These are phyloP conservation scores for Theretra japonica DNA, from an alignment of 2,888 invertebrate species.

Conservation along the genomic window DNA sequence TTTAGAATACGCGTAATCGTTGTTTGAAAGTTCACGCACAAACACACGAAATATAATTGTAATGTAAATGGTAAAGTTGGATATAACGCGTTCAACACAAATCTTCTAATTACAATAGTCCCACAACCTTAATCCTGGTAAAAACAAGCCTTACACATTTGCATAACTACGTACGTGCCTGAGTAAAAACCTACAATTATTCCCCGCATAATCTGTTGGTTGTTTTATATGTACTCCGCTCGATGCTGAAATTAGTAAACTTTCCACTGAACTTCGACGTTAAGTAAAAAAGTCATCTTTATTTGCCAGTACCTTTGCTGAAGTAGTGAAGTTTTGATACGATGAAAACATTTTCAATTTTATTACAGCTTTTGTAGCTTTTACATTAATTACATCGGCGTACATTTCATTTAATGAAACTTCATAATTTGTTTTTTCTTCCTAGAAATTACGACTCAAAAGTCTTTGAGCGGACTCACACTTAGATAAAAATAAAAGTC, in stretches of 20 bases:
- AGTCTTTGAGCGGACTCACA: slow-evolving; percentile 1
- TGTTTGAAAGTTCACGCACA: slow-evolving; percentile 29
- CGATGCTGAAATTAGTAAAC: slow-evolving; percentile 52
- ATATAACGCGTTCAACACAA: slow-evolving; percentile 60
- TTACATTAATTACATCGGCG: slow-evolving; percentile 48
- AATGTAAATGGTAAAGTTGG: slow-evolving; percentile 49
- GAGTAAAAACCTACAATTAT: slow-evolving; percentile 39
- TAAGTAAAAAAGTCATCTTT: slow-evolving; percentile 48
- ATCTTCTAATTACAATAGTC: slow-evolving; percentile 64
- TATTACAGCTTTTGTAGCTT: slow-evolving; percentile 46
- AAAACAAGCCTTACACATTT: slow-evolving; percentile 55
- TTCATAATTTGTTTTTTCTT: slow-evolving; percentile 24
- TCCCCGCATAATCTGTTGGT: slow-evolving; percentile 45
- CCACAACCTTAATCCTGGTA: slow-evolving; percentile 59
- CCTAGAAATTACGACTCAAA: slow-evolving; percentile 20
- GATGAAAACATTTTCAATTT: slow-evolving; percentile 51
- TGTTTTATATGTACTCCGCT: slow-evolving; percentile 47
- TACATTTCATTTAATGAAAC: slow-evolving; percentile 26
- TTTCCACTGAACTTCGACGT: slow-evolving; percentile 47
- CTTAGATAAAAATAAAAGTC: background rate
- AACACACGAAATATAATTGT: slow-evolving; percentile 23
- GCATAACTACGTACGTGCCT: slow-evolving; percentile 50
- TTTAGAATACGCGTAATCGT: slow-evolving; percentile 47
- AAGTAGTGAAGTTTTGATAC: slow-evolving; percentile 51
- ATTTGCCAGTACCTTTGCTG: slow-evolving; percentile 46